Evolutionary conservation across 2,113 vertebrate species (phyloP).

Genomic region (Lates calcarifer): DNA sequence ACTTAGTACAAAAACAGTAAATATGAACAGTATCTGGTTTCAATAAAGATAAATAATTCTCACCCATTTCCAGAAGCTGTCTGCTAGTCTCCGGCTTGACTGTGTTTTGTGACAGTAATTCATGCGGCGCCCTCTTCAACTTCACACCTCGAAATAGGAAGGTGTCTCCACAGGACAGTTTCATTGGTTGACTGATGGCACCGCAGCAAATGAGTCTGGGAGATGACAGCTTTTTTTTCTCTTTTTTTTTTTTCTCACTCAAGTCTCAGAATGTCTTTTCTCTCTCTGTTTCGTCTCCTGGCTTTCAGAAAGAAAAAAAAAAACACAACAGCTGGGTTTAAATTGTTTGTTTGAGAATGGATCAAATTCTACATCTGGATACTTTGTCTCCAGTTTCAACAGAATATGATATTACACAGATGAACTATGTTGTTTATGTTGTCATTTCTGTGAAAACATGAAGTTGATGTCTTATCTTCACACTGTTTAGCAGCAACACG

Average conservation of each 20-base stretch:
- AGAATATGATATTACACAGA: background rate
- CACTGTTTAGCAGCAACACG: background rate
- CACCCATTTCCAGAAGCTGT: conserved; percentile 77
- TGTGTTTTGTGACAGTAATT: conserved; percentile 58
- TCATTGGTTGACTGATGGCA: conserved; percentile 72
- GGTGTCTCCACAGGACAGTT: conserved; percentile 61
- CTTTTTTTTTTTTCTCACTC: conserved; percentile 23
- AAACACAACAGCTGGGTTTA: background rate
- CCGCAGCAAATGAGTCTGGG: conserved; percentile 58
- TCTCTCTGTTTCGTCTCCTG: conserved; percentile 25
- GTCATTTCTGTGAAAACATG: background rate
- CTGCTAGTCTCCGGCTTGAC: conserved; percentile 45
- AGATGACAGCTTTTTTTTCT: conserved; percentile 54
- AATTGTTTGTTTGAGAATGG: background rate
- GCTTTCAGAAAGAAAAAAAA: conserved; percentile 2
- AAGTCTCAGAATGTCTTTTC: conserved; percentile 8
- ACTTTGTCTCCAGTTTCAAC: background rate
- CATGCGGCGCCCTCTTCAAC: conserved; percentile 61
- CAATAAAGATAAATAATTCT: conserved; percentile 35
- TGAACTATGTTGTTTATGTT: background rate
- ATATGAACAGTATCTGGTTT: background rate
- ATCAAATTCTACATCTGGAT: conserved; percentile 1
- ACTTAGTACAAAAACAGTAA: background rate
- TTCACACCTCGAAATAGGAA: conserved; percentile 73
- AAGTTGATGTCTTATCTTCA: background rate